phyloP scores from a whole-genome alignment of 2,113 vertebrate genomes.

The Hepsetus odoe region DNA sequence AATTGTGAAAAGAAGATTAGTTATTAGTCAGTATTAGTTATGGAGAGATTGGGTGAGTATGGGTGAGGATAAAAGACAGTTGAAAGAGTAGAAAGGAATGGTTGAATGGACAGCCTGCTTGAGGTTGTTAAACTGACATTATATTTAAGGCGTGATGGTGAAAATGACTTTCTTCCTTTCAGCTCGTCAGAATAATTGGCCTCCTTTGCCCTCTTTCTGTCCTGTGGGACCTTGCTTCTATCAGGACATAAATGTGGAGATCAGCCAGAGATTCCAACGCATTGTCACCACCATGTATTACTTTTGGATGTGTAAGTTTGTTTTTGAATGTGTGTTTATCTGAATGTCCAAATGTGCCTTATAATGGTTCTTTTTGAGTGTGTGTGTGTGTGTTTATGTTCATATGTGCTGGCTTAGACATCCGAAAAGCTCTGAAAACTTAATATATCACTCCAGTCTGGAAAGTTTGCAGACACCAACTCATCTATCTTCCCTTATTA shows the following conservation, averaged over 20 bases:
- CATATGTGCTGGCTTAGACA: too few species aligned
- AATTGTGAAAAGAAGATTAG: too few species aligned
- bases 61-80: background rate
- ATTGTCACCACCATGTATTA: constrained; percentile 93
- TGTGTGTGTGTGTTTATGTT: too few species aligned
- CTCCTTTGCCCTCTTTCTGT: constrained; percentile 89
- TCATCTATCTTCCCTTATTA: too few species aligned
- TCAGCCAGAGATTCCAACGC: constrained; percentile 89
- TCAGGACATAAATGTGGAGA: constrained; percentile 92
- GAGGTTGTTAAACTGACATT: background rate
- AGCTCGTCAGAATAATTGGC: constrained; percentile 94
- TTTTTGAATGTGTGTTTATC: background rate
- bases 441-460: too few species aligned
- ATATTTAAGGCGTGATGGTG: background rate
- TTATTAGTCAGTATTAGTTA: too few species aligned
- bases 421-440: too few species aligned
- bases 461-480: too few species aligned
- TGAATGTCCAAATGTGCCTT: background rate
- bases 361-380: background rate
- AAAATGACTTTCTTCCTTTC: constrained; percentile 17
- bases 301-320: constrained; percentile 94
- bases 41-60: too few species aligned
- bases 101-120: background rate
- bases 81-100: background rate
- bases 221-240: constrained; percentile 95